Base-by-base conservation (phyloP, 2,888 invertebrate species). In the Plusia festucae region DNA sequence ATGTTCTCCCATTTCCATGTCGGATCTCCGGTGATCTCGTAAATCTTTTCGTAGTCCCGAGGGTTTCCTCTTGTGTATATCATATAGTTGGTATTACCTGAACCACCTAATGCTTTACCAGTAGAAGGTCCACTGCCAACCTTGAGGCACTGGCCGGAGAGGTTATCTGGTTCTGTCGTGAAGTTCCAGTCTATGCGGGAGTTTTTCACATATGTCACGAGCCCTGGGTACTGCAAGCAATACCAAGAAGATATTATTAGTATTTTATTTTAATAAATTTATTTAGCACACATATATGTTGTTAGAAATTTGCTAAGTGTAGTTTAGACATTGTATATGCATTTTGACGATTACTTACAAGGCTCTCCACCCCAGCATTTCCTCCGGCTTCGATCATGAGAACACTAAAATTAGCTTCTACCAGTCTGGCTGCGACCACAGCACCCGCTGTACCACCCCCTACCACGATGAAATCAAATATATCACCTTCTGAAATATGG, bases 51-150 rank as follows among this genome's bases (percentile, higher is more conserved):
- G 49, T 74, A 89, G 56, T 88, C 85, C 1, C 51, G 53, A 6
- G 80, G 76, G 16, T 70, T 70, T 0, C 88, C 88, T 60, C 87
- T 72, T 1, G 76, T 74, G 53, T 88, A 88, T 0, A 74, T 49
- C 72, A 85, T 68, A 6, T 73, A 78, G 56, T 85, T 85, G 7
- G 81, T 59, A 18, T 78, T 70, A 18, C 86, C 87, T 22, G 79
- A 66, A 2, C 90, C 90, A n/a, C 90, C 90, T 4, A 90, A 70
- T 55, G 85, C 82, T 64, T 78, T 85, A 0, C 86, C 88, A 1
- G 75, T 65, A 1, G 78, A 69, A 15, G 83, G 61, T 8, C 68
- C 69, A 4, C 52, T 24, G 18, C 22, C n/a, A 44, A 24, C 56
- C 11, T 71, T 57, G 52, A 20, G 60, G 60, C 30, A 54, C 49